These are phyloP conservation scores for Nibea albiflora DNA, from an alignment of 2,113 vertebrate genomes.

Conservation along the genomic window DNA sequence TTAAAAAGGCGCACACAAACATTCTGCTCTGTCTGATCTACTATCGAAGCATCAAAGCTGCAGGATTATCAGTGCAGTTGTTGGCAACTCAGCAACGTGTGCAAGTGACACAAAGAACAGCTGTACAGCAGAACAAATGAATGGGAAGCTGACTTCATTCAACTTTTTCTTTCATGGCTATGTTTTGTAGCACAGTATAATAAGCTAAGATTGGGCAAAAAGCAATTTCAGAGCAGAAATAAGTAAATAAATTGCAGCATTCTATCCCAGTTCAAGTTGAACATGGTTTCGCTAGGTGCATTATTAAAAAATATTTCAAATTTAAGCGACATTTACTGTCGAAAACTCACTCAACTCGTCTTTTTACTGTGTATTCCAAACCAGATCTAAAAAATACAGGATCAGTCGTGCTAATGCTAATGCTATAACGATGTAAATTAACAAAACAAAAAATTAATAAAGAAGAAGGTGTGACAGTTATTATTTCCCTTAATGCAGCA, in stretches of 20 bases:
- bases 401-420: too few relatives aligned
- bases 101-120: background rate
- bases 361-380: too few relatives aligned
- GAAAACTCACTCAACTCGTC: too few relatives aligned
- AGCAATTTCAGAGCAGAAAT: background rate
- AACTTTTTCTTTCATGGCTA: background rate
- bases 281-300: background rate
- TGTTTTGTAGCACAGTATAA: too few relatives aligned
- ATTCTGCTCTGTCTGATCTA: conserved; percentile 3
- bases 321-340: background rate
- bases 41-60: conserved; percentile 11
- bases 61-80: background rate
- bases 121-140: background rate
- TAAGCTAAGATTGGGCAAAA: background rate
- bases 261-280: background rate
- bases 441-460: too few relatives aligned
- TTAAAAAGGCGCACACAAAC: background rate
- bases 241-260: background rate
- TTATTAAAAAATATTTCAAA: background rate
- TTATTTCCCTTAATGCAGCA: background rate
- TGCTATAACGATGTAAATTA: too few relatives aligned
- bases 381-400: too few relatives aligned
- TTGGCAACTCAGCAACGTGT: background rate
- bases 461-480: background rate
- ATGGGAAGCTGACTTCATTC: background rate